Evolutionary conservation across 2,797 vertebrate species (phyloP).

Genomic region (Stomatorhinus walkeri): DNA sequence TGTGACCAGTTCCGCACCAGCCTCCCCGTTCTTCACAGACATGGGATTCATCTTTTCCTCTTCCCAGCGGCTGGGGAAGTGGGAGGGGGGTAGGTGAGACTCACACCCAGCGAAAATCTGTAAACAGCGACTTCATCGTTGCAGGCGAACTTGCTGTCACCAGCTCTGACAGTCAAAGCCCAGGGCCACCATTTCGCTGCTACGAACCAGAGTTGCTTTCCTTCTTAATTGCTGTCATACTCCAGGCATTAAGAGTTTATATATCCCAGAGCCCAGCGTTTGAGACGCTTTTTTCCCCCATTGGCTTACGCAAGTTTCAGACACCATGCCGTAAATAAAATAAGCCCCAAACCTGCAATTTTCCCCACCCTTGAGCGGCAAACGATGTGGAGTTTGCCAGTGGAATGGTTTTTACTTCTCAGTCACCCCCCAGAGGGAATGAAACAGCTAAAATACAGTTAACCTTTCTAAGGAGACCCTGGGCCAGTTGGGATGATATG

Average conservation of each 20-base stretch:
- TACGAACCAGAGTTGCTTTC: constrained; percentile 65
- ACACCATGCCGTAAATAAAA: constrained; percentile 43
- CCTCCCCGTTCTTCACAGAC: neutral
- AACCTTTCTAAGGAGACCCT: neutral
- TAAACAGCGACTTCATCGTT: constrained; percentile 94
- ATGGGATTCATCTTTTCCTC: constrained; percentile 61
- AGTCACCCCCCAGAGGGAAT: neutral
- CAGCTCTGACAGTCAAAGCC: constrained; percentile 78
- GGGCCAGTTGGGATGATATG: neutral
- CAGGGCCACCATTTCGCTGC: constrained; percentile 67
- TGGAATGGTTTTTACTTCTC: neutral
- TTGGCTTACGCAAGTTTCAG: constrained; percentile 34
- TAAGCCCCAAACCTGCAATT: constrained; percentile 24
- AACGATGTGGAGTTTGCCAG: neutral
- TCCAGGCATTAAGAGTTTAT: constrained; percentile 52
- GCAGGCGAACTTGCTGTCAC: constrained; percentile 83
- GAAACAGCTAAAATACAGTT: neutral
- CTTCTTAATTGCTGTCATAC: constrained; percentile 71
- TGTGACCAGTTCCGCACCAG: neutral
- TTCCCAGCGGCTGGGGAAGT: constrained; percentile 68
- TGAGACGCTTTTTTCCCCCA: constrained; percentile 49
- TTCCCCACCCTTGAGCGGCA: neutral
- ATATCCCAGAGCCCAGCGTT: constrained; percentile 71
- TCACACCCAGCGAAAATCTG: constrained; percentile 83
- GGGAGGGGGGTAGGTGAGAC: constrained; percentile 62